Evolutionary conservation across 1,140 invertebrate genomes (phyloP), one percentile per base, ranked within the genome.

Genomic region (Drosophila triauraria): DNA sequence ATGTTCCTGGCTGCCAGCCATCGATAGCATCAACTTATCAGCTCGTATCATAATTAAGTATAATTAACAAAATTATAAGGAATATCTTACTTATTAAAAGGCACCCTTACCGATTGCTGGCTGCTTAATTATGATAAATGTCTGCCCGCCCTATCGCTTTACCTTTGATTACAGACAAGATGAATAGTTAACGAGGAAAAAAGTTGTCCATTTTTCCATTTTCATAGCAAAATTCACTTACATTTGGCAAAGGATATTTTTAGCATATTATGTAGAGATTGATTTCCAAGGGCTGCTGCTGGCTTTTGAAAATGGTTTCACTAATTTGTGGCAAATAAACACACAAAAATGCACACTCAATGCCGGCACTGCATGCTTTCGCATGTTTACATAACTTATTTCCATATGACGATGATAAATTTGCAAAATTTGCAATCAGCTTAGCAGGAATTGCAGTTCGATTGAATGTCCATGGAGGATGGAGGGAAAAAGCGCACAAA

Each of bases 251-350:
- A 20, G 15, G n/a, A 30, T 15, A 35, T 35, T 27, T 35, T 27
- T 35, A 12, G 20, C 32, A 53, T 23, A 43, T 57, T 56, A 56
- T 32, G n/a, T 6, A 1, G 13, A 15, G 27, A 64, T 56, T 64
- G 61, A 32, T 44, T 44, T 44, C 4, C 9, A 43, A 46, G 17
- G 25, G 23, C 50, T 27, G 27, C 27, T 27, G 27, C 27, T 62
- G 23, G 23, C 8, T n/a, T 51, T 51, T n/a, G 5, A 53, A 53
- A 53, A 32, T n/a, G 25, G 25, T 20, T 12, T 27, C 35, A 43
- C 25, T 56, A 56, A 54, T 38, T 63, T 56, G 7, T n/a, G 9
- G 17, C 61, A 63, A 63, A 56, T 63, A 63, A 43, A 54, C 61
- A 54, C 20, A 32, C 25, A 44, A 59, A 59, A 44, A 42, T 15